A percentile compares a stretch with the other conserved stretches of the same genome.
Evolutionary conservation across 2,888 invertebrate genomes (phyloP).

Genomic region (Chymomyza fuscimana): DNA sequence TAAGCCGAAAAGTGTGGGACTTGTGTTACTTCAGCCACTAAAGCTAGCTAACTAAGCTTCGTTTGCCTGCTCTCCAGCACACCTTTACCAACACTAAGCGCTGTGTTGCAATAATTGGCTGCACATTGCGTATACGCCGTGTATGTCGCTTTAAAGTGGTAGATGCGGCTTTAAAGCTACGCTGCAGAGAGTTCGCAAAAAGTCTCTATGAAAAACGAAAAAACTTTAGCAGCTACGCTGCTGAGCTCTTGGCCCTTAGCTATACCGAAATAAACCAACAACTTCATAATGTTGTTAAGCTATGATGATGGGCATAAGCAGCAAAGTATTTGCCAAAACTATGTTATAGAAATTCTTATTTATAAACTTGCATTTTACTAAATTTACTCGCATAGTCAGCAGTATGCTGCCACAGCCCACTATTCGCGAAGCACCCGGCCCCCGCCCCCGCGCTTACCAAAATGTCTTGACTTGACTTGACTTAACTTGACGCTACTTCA

Average conservation of each 20-base stretch:
- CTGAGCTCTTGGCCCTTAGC: too few species aligned
- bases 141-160: neutral
- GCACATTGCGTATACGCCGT: slow-evolving; percentile 44
- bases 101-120: slow-evolving; percentile 12
- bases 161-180: neutral
- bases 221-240: too few species aligned
- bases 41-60: neutral
- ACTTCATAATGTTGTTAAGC: neutral
- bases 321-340: slow-evolving; percentile 36
- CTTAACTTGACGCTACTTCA: slow-evolving; percentile 1
- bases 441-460: neutral
- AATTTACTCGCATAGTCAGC: slow-evolving; percentile 27
- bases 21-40: neutral
- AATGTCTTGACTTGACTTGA: too few species aligned
- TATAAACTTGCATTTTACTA: slow-evolving; percentile 47
- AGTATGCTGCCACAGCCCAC: neutral
- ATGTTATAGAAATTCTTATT: slow-evolving; percentile 22
- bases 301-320: neutral
- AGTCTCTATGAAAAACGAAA: too few species aligned
- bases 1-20: neutral
- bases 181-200: too few species aligned
- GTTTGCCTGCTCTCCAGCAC: too few species aligned
- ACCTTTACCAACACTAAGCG: neutral
- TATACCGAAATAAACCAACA: neutral
- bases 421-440: neutral